A percentile compares a stretch with the other conserved stretches of the same genome.
Conservation (phyloP, 2,888 invertebrate genomes). For the Selenia dentaria region DNA sequence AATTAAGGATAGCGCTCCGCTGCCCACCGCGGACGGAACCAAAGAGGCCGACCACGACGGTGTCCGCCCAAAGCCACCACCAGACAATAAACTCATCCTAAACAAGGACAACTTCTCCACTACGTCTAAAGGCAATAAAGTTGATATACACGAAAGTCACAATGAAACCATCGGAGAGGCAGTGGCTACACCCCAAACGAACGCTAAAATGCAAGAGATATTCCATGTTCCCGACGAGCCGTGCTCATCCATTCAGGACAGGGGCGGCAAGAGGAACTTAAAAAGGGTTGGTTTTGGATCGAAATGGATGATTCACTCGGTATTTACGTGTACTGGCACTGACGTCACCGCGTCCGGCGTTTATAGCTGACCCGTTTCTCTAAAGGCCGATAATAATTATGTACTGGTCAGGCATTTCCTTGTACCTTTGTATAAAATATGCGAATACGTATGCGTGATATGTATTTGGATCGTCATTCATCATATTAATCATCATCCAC, state of each 20-base stretch:
- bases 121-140: conserved; percentile 46
- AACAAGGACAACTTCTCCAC: conserved; percentile 28
- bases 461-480: conserved; percentile 2
- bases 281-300: conserved; percentile 61
- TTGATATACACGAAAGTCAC: conserved; percentile 58
- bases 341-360: conserved; percentile 13
- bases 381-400: conserved; percentile 8
- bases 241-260: conserved; percentile 40
- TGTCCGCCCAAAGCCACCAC: conserved; percentile 3
- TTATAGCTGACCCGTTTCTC: conserved; percentile 12
- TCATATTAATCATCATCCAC: background rate
- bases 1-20: conserved; percentile 57
- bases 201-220: conserved; percentile 35
- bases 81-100: conserved; percentile 16
- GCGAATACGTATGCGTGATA: conserved; percentile 1
- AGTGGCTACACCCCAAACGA: conserved; percentile 24
- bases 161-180: conserved; percentile 50
- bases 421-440: conserved; percentile 5
- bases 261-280: conserved; percentile 55
- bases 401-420: conserved; percentile 15
- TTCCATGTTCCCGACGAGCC: conserved; percentile 31
- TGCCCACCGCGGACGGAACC: conserved; percentile 60
- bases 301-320: conserved; percentile 15
- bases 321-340: conserved; percentile 11
- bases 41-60: conserved; percentile 41